Conservation (phyloP, 1,140 invertebrate species). For the Heliconius eleuchia region DNA sequence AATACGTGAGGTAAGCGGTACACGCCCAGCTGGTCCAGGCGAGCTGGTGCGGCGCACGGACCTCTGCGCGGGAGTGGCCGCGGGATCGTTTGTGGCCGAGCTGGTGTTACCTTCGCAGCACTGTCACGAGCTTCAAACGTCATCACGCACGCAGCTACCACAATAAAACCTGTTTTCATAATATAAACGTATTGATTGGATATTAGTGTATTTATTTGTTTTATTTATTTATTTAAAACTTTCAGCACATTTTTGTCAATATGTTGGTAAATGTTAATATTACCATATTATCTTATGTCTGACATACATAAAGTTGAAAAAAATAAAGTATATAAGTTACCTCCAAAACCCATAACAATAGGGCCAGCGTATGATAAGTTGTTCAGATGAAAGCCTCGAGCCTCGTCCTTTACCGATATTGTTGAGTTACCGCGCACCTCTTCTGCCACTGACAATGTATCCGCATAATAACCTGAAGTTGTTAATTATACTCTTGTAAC, state of each 20-base stretch:
- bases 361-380: conserved; percentile 95
- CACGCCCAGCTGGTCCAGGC: conserved; percentile 82
- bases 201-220: too few relatives aligned
- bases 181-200: not conserved
- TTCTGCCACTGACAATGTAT: conserved; percentile 88
- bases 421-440: conserved; percentile 89
- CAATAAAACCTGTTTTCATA: conserved; percentile 88
- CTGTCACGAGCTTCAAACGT: conserved; percentile 95
- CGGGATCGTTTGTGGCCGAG: conserved; percentile 84
- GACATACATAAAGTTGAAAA: not conserved
- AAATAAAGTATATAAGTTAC: conserved; percentile 63
- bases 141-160: conserved; percentile 97
- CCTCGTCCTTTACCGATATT: conserved; percentile 89
- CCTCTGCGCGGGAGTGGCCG: conserved; percentile 77
- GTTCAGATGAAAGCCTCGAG: conserved; percentile 91
- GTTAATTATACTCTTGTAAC: not conserved
- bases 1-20: conserved; percentile 83
- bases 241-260: not conserved
- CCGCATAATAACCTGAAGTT: conserved; percentile 89
- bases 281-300: not conserved
- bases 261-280: not conserved
- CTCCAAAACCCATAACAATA: conserved; percentile 96
- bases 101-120: conserved; percentile 92
- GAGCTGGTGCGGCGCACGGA: conserved; percentile 68
- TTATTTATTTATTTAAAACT: too few relatives aligned